Percentiles rank a stretch among this genome's conserved stretches.
Evolutionary conservation across 2,888 invertebrate genomes (phyloP).

Genomic region (Papilio elwesi): DNA sequence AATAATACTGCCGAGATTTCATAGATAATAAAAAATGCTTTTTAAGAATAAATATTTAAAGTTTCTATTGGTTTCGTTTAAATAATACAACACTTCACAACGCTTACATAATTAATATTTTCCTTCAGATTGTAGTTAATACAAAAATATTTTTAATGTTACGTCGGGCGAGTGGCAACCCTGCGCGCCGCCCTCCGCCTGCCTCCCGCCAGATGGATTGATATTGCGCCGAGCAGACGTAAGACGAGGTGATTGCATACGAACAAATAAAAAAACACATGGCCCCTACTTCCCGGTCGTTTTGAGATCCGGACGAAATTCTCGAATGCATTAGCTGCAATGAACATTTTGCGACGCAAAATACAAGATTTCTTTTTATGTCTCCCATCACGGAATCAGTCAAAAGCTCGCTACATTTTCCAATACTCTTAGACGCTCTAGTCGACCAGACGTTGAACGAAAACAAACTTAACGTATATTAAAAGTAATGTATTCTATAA

Average conservation of each 20-base stretch:
- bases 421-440: not conserved
- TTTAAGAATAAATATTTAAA: no score
- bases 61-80: no score
- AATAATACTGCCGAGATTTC: no score
- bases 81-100: no score
- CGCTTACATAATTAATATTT: no score
- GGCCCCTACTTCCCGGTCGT: constrained; percentile 40
- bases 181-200: constrained; percentile 40
- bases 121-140: no score
- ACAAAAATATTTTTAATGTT: no score
- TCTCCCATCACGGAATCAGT: constrained; percentile 8
- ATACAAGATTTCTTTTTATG: constrained; percentile 31
- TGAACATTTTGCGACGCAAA: constrained; percentile 27
- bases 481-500: constrained; percentile 1
- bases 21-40: no score
- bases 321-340: constrained; percentile 39
- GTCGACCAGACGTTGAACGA: not conserved
- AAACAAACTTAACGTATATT: not conserved
- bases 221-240: constrained; percentile 80
- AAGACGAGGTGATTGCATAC: constrained; percentile 81
- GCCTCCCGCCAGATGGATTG: constrained; percentile 80
- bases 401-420: not conserved
- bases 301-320: constrained; percentile 30
- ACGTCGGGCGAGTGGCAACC: constrained; percentile 30
- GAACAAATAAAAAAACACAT: constrained; percentile 63